phyloP scores from a whole-genome alignment of 2,797 vertebrate genomes.

The Gorsachius magnificus region DNA sequence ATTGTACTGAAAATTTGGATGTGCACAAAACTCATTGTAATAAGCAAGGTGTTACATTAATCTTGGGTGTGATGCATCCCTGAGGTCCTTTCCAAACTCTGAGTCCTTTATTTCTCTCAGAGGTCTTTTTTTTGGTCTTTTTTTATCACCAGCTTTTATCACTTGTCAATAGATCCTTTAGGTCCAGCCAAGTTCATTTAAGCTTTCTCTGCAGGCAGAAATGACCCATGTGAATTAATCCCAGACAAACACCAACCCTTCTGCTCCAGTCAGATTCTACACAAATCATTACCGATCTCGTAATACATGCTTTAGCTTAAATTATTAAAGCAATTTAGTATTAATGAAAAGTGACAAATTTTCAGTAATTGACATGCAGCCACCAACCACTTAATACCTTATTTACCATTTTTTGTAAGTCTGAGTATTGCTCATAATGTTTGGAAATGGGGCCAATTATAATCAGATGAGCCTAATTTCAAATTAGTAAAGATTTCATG shows the following conservation, averaged over 20 bases:
- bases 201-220: not conserved
- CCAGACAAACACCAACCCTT: not conserved
- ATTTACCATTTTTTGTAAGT: not conserved
- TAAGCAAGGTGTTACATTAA: not conserved
- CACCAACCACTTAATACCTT: not conserved
- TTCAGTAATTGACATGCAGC: not conserved
- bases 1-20: not conserved
- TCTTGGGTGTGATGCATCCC: not conserved
- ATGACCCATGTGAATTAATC: not conserved
- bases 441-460: not conserved
- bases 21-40: not conserved
- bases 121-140: not conserved
- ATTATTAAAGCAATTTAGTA: not conserved
- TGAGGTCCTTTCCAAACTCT: not conserved
- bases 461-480: not conserved
- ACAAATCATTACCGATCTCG: not conserved
- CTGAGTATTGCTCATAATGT: not conserved
- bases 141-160: not conserved
- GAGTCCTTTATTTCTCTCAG: not conserved
- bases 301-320: not conserved
- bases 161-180: not conserved
- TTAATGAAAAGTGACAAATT: not conserved
- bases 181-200: not conserved
- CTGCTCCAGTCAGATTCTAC: not conserved
- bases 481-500: not conserved